Conservation (phyloP, 2,113 vertebrate genomes). For the Setophaga petechia region DNA sequence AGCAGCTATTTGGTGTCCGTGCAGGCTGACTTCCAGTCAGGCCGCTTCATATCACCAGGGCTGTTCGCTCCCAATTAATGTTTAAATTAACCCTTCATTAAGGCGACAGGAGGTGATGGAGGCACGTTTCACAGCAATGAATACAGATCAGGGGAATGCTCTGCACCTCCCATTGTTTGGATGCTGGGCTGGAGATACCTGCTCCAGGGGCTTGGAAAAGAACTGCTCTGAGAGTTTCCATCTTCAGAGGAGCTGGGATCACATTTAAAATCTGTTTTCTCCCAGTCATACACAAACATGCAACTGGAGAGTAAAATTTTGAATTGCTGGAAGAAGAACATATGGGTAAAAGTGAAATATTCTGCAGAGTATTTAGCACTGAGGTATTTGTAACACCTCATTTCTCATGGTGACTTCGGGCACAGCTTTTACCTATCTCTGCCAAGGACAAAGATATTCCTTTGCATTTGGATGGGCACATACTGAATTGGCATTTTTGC, state of each 20-base stretch:
- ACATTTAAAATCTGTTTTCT: not conserved
- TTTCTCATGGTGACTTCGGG: not conserved
- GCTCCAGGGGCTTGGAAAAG: not conserved
- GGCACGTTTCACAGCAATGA: not conserved
- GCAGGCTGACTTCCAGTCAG: not conserved
- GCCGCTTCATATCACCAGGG: not conserved
- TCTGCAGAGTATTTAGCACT: not conserved
- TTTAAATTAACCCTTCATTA: constrained; percentile 29
- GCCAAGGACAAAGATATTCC: not conserved
- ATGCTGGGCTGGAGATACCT: not conserved
- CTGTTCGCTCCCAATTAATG: constrained; percentile 23
- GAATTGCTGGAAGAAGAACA: not conserved
- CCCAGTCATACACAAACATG: not conserved
- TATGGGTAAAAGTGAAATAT: not conserved
- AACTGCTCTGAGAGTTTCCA: not conserved
- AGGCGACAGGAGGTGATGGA: not conserved
- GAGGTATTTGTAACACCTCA: not conserved
- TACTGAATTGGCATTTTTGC: not conserved
- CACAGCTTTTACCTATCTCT: not conserved
- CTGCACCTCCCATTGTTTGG: not conserved
- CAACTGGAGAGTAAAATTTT: not conserved
- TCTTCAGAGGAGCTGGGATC: not conserved
- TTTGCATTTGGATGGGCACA: not conserved
- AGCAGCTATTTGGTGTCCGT: not conserved
- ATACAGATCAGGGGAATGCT: not conserved